Base-by-base conservation (phyloP, 1,140 invertebrate genomes). In the Venturia canescens region DNA sequence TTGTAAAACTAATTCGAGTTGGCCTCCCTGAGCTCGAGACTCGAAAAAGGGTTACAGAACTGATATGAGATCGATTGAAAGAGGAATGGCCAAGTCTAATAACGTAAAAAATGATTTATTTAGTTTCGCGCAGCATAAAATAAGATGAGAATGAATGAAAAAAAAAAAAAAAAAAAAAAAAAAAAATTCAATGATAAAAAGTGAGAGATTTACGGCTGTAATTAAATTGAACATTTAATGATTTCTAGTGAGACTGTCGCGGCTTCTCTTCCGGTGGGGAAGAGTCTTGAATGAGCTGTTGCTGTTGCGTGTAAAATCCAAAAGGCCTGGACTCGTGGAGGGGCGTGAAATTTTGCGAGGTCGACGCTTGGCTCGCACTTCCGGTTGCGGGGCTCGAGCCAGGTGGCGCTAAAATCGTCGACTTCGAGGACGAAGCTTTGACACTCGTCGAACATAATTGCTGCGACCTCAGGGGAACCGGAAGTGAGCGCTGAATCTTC, bases 271-370 rank as follows among this genome's bases (percentile, higher is more conserved):
- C 79, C 11, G 70, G 57, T 23, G 7, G 31, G 38, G 80, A 27
- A 16, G 78, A 69, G 29, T 69, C 18, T 31, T 69, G 66, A 31
- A 6, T 53, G 27, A 83, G 82, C 16, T 85, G 81, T 15, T 85
- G 87, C 23, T 83, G 79, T 31, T 80, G 91, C 21, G 90, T 92
- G 71, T 92, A 92, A 74, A 92, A 92, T 11, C 91, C 91, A 66
- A 92, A 92, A 4, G 91, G 91, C 60, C 91, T 84, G 0, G 86
- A 85, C 74, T 89, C 84, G 0, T 27, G 21, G 0, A 80, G 72
- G 3, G 85, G 74, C 1, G 82, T 44, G 71, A 57, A 44, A 66
- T 81, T 83, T 31, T 79, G 82, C 9, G n/a, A 69, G 1, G 9
- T 69, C 15, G 66, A 18, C 1, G 29, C 29, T 3, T 66, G n/a